Evolutionary conservation across 2,113 vertebrate species (phyloP), one percentile per base, ranked within the genome.

Genomic region (Pseudopipra pipra): DNA sequence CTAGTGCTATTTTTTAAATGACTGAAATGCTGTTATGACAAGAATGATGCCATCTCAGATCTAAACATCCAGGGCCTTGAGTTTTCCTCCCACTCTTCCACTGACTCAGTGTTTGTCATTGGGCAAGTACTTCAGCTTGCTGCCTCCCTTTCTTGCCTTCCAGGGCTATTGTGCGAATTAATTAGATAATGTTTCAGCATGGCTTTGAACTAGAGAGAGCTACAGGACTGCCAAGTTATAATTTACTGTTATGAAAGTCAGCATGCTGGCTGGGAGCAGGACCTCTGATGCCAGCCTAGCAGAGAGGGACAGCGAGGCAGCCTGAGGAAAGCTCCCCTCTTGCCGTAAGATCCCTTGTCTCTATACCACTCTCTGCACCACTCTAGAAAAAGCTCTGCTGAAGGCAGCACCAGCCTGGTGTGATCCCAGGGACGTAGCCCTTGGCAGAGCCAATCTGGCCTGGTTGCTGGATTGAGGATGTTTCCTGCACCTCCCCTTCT

Each of bases 21-120:
- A 80, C 63, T 80, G 43, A 71, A 86, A 54, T 25, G 47, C 39
- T 93, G 41, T 83, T 76, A 67, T 3, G 11, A 56, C 71, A 54
- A 87, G 65, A 78, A 91, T 59, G 75, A 62, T 83, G 82, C 72
- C 4, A 6, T 58, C 51, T 88, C 75, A 41, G 59, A 86, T 52
- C 61, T 55, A 74, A 94, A 77, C 79, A 92, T 83, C 67, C 78
- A 67, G 59, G 25, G 85, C 62, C 83, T 82, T 67, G 76, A 92
- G 52, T 84, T 62, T 84, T 92, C 90, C 92, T 96, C 93, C 93
- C 83, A 91, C 87, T 92, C 61, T 54, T 71, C 65, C 75, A 70
- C 85, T 95, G 95, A 97, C 85, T 95, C 94, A 94, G 51, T 75
- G 77, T 91, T 93, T 88, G 78, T 93, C 92, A 91, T 2, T 71